phyloP scores from a whole-genome alignment of 2,888 invertebrate species.

The Andrena trimmerana region DNA sequence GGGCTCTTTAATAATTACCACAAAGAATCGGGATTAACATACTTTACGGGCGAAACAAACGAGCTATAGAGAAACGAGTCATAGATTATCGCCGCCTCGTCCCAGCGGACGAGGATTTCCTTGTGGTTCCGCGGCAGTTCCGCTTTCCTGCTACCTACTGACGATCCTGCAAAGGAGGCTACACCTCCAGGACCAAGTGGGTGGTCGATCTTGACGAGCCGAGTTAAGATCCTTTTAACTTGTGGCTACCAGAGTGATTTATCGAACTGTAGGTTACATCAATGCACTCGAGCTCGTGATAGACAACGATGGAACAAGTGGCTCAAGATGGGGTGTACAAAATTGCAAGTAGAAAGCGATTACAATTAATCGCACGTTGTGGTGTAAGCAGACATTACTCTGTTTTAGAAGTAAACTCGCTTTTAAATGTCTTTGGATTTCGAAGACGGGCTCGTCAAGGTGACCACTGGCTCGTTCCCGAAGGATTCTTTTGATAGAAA shows the following conservation, averaged over 20 bases:
- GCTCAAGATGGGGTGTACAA: too few relatives aligned
- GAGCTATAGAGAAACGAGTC: slow-evolving; percentile 8
- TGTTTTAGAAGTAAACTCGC: too few relatives aligned
- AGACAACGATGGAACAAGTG: too few relatives aligned
- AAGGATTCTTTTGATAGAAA: not conserved
- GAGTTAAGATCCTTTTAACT: too few relatives aligned
- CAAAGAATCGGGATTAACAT: slow-evolving; percentile 74
- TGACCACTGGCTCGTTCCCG: slow-evolving; percentile 13
- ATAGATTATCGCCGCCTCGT: slow-evolving; percentile 20
- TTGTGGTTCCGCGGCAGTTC: slow-evolving; percentile 3
- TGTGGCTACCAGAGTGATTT: too few relatives aligned
- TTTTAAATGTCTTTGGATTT: too few relatives aligned
- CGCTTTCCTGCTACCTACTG: slow-evolving; percentile 36
- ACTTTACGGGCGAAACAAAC: slow-evolving; percentile 30
- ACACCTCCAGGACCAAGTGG: slow-evolving; percentile 20
- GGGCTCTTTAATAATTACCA: slow-evolving; percentile 90
- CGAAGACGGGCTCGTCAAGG: slow-evolving; percentile 6
- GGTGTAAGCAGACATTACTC: too few relatives aligned
- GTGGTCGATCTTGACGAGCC: slow-evolving; percentile 1
- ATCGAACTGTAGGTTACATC: too few relatives aligned
- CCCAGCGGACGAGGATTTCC: not conserved
- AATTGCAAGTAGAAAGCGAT: too few relatives aligned
- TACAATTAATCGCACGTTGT: too few relatives aligned
- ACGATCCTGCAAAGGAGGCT: slow-evolving; percentile 26
- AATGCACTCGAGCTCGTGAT: too few relatives aligned